Evolutionary conservation across 2,888 invertebrate species (phyloP), one percentile per base, ranked within the genome.

Genomic region (Latheticus oryzae): DNA sequence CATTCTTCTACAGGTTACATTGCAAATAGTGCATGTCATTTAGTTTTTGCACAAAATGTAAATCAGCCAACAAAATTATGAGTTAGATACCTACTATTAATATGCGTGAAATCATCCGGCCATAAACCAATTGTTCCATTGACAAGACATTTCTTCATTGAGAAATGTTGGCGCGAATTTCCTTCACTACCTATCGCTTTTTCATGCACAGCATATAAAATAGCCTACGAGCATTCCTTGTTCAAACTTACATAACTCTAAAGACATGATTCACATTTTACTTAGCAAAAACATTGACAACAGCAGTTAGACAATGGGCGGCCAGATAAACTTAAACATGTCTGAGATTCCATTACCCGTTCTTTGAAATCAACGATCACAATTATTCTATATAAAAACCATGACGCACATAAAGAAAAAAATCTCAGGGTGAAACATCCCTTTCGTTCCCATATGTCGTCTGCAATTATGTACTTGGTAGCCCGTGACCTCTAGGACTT

Each of bases 221-320:
- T 28, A 43, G 50, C 57, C 43, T 50, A 42, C 50, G 32, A 47
- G 50, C 40, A 48, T 47, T 56, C 50, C 32, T 42, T 32, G 28
- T 23, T 28, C 24, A 30, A 30, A 57, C 57, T 57, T 51, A 48
- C 43, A 51, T 57, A 57, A 57, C 51, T 57, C 43, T 43, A 51
- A 35, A 48, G 42, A 53, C 58, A 58, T 53, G 58, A 53, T 58
- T 58, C 58, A 53, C 58, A 58, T 58, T 58, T 58, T 47, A 53
- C 47, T 47, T 47, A 26, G 53, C 26, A 40, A 47, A 48, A 40
- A 53, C 53, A 53, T 48, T 48, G 53, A 42, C 53, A 53, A 38
- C 43, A 37, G 9, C 51, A 52, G 52, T 52, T 53, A 43, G 48
- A 58, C 58, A 58, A 58, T 58, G 58, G 53, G 47, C 48, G 51